Conservation (phyloP, 2,113 vertebrate species). For the Dicerorhinus sumatrensis region DNA sequence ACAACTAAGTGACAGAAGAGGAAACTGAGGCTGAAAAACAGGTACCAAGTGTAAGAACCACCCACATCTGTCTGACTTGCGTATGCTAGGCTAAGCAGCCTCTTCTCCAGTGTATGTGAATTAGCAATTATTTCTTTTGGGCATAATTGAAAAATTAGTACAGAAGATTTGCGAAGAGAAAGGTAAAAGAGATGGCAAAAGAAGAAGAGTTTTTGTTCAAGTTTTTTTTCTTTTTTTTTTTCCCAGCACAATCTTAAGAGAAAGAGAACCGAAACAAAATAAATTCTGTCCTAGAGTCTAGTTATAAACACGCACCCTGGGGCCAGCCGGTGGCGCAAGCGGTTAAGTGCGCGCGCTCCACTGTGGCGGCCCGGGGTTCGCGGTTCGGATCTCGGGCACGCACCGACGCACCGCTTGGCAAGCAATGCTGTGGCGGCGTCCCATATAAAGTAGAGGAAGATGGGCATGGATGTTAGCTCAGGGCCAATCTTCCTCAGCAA, state of each 20-base stretch:
- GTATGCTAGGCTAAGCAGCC: not conserved
- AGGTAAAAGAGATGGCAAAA: not conserved
- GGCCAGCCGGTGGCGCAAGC: not conserved
- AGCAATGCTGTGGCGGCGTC: too few relatives aligned
- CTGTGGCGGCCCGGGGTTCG: too few relatives aligned
- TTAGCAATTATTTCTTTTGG: not conserved
- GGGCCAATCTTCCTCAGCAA: too few relatives aligned
- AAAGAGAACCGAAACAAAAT: not conserved
- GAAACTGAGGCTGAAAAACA: slow-evolving; percentile 8
- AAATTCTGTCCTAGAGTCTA: not conserved
- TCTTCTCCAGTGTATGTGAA: not conserved
- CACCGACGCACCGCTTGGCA: too few relatives aligned
- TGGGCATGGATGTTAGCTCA: too few relatives aligned
- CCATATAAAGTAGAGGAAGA: too few relatives aligned
- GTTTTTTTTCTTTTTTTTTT: not conserved
- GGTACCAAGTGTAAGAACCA: not conserved
- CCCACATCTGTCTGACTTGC: not conserved
- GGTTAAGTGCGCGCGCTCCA: too few relatives aligned
- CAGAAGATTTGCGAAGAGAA: not conserved
- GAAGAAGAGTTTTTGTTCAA: not conserved
- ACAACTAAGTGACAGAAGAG: not conserved
- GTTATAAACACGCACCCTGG: not conserved
- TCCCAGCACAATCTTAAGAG: not conserved
- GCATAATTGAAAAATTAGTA: not conserved
- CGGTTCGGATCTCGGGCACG: too few relatives aligned